A percentile compares a stretch with the other conserved stretches of the same genome.
Conservation (phyloP, 1,140 invertebrate species). For the Rhagoletis zephyria region DNA sequence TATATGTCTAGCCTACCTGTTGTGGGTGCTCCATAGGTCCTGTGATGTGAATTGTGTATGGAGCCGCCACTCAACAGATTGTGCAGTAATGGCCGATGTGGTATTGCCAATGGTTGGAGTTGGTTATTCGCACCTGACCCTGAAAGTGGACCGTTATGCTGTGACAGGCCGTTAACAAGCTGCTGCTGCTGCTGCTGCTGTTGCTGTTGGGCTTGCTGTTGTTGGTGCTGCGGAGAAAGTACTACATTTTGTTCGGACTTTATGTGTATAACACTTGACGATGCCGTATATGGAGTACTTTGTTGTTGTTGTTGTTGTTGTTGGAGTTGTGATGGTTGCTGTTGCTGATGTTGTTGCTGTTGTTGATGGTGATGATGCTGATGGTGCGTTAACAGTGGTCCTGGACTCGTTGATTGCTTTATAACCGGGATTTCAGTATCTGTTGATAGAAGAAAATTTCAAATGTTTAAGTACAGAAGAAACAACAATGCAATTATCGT, state of each 20-base stretch:
- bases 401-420: slow-evolving; percentile 73
- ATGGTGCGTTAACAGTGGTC: slow-evolving; percentile 67
- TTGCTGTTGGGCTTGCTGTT: slow-evolving; percentile 63
- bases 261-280: slow-evolving; percentile 65
- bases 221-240: slow-evolving; percentile 63
- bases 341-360: slow-evolving; percentile 58
- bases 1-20: slow-evolving; percentile 63
- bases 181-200: slow-evolving; percentile 65
- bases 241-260: slow-evolving; percentile 69
- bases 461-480: background rate
- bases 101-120: slow-evolving; percentile 67
- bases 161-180: slow-evolving; percentile 55
- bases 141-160: slow-evolving; percentile 56
- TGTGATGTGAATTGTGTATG: slow-evolving; percentile 72
- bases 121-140: slow-evolving; percentile 55
- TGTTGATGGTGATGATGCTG: slow-evolving; percentile 58
- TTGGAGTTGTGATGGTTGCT: slow-evolving; percentile 63
- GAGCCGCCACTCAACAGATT: slow-evolving; percentile 71
- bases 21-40: slow-evolving; percentile 72
- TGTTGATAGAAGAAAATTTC: slow-evolving; percentile 57
- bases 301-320: slow-evolving; percentile 64
- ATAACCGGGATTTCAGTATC: slow-evolving; percentile 74
- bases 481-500: background rate
- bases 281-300: slow-evolving; percentile 60
- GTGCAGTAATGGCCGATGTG: slow-evolving; percentile 71